Conservation (phyloP, 2,888 invertebrate genomes). For the Dinocampus coccinellae region DNA sequence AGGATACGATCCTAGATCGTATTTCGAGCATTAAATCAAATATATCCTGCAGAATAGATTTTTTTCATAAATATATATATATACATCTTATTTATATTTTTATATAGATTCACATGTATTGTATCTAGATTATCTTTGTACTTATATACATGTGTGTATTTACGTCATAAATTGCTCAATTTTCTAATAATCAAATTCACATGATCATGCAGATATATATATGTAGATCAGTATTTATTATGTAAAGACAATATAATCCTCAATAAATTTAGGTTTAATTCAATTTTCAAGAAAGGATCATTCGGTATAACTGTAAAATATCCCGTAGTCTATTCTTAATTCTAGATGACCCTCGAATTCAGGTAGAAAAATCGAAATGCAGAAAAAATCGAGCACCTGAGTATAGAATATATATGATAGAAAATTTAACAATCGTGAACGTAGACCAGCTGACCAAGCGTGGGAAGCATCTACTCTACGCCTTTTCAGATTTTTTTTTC, state of each 20-base stretch:
- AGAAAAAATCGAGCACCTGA: conserved; percentile 30
- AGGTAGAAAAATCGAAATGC: conserved; percentile 65
- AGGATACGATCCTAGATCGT: conserved; percentile 55
- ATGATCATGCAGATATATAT: background rate
- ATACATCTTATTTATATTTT: too few species aligned
- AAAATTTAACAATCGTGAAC: conserved; percentile 42
- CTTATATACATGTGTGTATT: too few species aligned
- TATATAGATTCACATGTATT: too few species aligned
- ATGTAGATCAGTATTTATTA: background rate
- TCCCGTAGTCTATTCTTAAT: conserved; percentile 47
- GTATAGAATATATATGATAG: background rate
- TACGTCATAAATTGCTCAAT: too few species aligned
- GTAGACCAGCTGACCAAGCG: conserved; percentile 69
- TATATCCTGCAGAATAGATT: conserved; percentile 40
- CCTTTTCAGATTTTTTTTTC: conserved; percentile 29
- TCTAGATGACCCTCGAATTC: conserved; percentile 54
- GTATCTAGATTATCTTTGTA: background rate
- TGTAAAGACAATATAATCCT: background rate
- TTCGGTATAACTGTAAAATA: conserved; percentile 60
- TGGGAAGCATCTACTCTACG: conserved; percentile 61
- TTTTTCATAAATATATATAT: too few species aligned
- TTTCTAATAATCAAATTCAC: too few species aligned
- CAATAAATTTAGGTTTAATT: background rate
- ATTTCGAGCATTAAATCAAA: conserved; percentile 63
- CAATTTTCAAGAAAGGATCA: background rate